Evolutionary conservation across 2,888 invertebrate genomes (phyloP), one percentile per base, ranked within the genome.

Genomic region (Drosophila kuntzei): DNA sequence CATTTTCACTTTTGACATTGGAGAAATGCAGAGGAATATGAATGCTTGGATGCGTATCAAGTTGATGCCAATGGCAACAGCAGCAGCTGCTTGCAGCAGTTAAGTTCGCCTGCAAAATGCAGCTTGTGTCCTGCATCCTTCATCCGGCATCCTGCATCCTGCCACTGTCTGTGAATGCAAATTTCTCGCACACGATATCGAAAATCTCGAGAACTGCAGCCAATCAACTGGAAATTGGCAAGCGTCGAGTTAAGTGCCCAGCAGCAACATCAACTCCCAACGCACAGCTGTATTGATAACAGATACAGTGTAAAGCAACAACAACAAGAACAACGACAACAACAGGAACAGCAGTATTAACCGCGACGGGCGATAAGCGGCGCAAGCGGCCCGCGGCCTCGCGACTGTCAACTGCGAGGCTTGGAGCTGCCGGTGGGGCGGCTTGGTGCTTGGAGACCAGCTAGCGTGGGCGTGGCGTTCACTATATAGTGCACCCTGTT

Each of bases 171-270:
- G 66, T 63, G 63, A 58, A 83, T 75, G 78, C 74, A 87, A 84
- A 84, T 79, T 84, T 73, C 69, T 72, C 57, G 76, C 64, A 62
- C 68, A 58, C 58, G 67, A 73, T 79, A 89, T 80, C 82, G 69
- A 77, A 85, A 85, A 87, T 89, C 81, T 78, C 61, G 16, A 77
- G 74, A 81, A 88, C 62, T 89, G 88, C 88, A 87, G 66, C 81
- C 89, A 90, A 90, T 90, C 89, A 90, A 88, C 76, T 81, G 84
- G 68, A 90, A 89, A 89, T 89, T 79, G 81, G 72, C 78, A 78
- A 77, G 81, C 79, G 68, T 53, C 68, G 46, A 75, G 81, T 69
- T 82, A 87, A 89, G 79, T 79, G 87, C 64, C 68, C 36, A 41
- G 22, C 36, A 58, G 27, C 62, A 47, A 27, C 57, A 51, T 8